Base-by-base conservation (phyloP, 2,113 vertebrate genomes). In the Talpa occidentalis region DNA sequence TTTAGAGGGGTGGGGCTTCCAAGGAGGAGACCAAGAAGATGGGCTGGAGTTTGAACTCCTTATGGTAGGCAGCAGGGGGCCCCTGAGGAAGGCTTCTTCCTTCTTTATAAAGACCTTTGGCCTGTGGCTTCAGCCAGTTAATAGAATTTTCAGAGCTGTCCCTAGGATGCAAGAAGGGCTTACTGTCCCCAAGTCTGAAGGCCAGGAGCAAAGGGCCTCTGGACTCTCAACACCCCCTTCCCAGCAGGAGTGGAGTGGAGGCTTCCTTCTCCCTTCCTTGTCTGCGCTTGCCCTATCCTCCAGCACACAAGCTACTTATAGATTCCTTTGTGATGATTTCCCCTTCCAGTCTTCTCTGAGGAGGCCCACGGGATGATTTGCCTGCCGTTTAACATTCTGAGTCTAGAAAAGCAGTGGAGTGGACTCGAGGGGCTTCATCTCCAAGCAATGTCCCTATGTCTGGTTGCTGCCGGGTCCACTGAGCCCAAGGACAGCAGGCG, bases 391-490 rank as follows among this genome's bases (percentile, higher is more conserved):
- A 72, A 82, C 76, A 62, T 80, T 67, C 79, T 14, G 6, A 81
- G 60, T 88, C 74, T 89, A 89, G 91, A 84, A 56, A 19, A 32
- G 62, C 84, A 95, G 67, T 52, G 40, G 81, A 89, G 30, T 64
- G 76, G 64, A 56, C 67, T 70, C 21, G 1, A 76, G 82, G 49
- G 91, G 70, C 67, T 88, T 28, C 30, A 30, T 74, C 10, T 16
- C 28, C 74, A 90, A 89, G 72, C 91, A 81, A 47, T 90, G 52
- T 88, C 56, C 56, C 42, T 52, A 5, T 28, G 78, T 56, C 54
- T 21, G 24, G 85, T 44, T 8, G 15, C 91, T 21, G 16, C 42
- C 10, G 22, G 40, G 62, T 76, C 59, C 42, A 7, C 37, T 14
- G 62, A 93, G 67, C 49, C 21, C 21, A 62, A 80, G 80, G 54